Base-by-base conservation (phyloP, 30 jellyfish, hydroid and myxozoan species). In the Cassiopea andromeda region DNA sequence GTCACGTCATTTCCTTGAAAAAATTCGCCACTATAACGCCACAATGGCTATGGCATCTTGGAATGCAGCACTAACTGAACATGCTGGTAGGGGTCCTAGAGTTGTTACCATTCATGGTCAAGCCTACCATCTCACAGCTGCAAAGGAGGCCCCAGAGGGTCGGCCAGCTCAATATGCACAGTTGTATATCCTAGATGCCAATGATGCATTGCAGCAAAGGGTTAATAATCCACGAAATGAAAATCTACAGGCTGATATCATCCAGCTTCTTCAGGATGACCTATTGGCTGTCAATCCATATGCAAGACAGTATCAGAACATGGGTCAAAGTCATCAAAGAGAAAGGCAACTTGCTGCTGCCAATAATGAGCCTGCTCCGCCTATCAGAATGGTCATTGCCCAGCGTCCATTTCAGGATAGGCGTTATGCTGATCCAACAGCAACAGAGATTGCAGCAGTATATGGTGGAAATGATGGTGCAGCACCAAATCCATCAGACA, bases 71-170 rank as follows among this genome's bases (percentile, higher is more conserved):
- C 12, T 85, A 18, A 47, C 48, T 16, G 54, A 59, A n/a, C 93
- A 47, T 73, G 60, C 89, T 48, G 89, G 80, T 71, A 72, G 93
- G 1, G 83, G 93, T 8, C 92, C 92, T 3, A 68, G 18, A 48
- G 78, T 70, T 59, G 60, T 85, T 0, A 85, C 89, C 16, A 85
- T 76, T 54, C 90, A 86, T 47, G 90, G 94, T 16, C 94, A 86
- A 76, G 60, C 83, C 82, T 74, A 86, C 90, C 88, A 75, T 48
- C 49, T 86, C 75, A 85, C 87, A 85, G 64, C 76, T 85, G 76
- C 57, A 1, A 46, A 60, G 49, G 89, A 85, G 6, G 76, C 94
- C 8, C 83, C 70, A 38, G 67, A 75, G 18, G 90, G 90, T 60
- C 45, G 76, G 58, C 60, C 72, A 14, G 83, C 81, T 15, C 94